Percentiles rank a stretch among this genome's conserved stretches.
phyloP scores from a whole-genome alignment of 2,113 vertebrate species.

The Heteronetta atricapilla region DNA sequence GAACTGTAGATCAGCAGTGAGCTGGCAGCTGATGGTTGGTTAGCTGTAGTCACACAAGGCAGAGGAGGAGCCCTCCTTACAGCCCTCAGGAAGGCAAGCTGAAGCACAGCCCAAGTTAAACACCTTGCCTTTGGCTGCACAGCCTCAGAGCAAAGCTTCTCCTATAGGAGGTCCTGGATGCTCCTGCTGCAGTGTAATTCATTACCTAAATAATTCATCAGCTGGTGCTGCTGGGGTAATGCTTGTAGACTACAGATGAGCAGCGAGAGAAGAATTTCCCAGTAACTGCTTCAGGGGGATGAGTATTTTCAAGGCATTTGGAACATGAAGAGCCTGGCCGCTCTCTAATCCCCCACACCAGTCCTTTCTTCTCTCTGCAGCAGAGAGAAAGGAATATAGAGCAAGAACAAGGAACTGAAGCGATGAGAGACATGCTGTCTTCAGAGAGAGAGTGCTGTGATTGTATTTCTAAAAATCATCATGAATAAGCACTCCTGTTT shows the following conservation, averaged over 20 bases:
- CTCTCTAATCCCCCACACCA: neutral
- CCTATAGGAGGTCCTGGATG: neutral
- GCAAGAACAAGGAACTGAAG: neutral
- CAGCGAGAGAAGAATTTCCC: neutral
- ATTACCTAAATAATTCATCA: slow-evolving; percentile 48
- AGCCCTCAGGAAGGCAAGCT: neutral
- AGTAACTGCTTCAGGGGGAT: neutral
- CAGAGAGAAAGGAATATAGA: neutral
- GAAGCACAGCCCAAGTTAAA: neutral
- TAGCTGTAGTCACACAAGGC: neutral
- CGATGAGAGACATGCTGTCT: neutral
- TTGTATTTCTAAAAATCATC: neutral
- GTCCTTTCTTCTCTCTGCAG: neutral
- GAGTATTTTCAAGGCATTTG: neutral
- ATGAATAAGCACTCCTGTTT: neutral
- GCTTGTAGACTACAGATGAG: slow-evolving; percentile 39
- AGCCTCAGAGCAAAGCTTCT: neutral
- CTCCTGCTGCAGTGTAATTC: slow-evolving; percentile 18
- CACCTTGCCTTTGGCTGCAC: neutral
- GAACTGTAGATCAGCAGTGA: neutral
- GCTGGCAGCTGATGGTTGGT: neutral
- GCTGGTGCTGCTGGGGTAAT: neutral
- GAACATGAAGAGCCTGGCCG: neutral
- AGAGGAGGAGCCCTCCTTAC: neutral
- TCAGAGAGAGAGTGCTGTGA: neutral